A percentile compares a stretch with the other conserved stretches of the same genome.
These are phyloP conservation scores for Agrotis ipsilon DNA, from an alignment of 2,888 invertebrate species.

Conservation along the genomic window DNA sequence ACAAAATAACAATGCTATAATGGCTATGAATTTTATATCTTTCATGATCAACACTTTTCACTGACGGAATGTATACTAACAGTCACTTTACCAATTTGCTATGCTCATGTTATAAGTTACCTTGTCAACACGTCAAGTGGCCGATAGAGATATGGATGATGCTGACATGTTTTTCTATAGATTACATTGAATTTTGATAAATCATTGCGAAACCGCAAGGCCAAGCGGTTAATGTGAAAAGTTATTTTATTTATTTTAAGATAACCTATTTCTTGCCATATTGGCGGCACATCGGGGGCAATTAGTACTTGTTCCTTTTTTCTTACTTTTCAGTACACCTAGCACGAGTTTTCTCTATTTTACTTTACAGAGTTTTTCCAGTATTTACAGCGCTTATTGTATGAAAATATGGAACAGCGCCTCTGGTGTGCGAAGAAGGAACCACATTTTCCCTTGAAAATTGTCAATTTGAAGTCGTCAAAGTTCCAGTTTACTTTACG, in stretches of 20 bases:
- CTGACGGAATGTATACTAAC: not conserved
- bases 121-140: conserved; percentile 34
- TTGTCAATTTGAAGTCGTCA: too few relatives aligned
- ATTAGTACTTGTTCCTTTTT: too few relatives aligned
- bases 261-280: not conserved
- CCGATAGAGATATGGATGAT: conserved; percentile 24
- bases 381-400: too few relatives aligned
- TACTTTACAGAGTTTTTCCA: too few relatives aligned
- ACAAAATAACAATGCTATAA: conserved; percentile 48
- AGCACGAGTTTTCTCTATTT: too few relatives aligned
- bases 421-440: too few relatives aligned
- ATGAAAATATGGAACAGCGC: too few relatives aligned
- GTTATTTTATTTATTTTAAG: not conserved
- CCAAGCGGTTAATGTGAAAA: not conserved
- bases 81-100: not conserved
- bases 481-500: too few relatives aligned
- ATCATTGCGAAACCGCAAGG: conserved; percentile 17
- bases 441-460: too few relatives aligned
- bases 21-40: conserved; percentile 29
- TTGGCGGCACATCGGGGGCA: too few relatives aligned
- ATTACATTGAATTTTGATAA: conserved; percentile 19
- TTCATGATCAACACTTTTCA: conserved; percentile 51
- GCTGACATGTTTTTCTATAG: conserved; percentile 15
- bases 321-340: too few relatives aligned
- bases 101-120: conserved; percentile 29